Conservation (phyloP, 2,888 invertebrate genomes). For the Xestia ashworthii region DNA sequence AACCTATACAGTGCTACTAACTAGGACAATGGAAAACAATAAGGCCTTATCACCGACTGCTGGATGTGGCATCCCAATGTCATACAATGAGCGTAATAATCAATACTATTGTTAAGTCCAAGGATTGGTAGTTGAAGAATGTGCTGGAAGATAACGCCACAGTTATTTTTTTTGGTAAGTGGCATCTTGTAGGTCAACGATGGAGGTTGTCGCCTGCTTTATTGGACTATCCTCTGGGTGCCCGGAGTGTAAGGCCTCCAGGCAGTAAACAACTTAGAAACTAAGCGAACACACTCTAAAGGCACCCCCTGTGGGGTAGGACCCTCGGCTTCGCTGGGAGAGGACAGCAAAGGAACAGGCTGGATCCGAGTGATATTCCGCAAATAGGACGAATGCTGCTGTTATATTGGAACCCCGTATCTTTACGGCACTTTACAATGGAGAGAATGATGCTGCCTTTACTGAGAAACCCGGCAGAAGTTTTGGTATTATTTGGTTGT, state of each 20-base stretch:
- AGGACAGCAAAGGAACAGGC: too few species aligned
- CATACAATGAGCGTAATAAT: not conserved
- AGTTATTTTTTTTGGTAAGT: too few species aligned
- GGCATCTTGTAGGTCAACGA: too few species aligned
- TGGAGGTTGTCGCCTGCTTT: too few species aligned
- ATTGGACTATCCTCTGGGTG: too few species aligned
- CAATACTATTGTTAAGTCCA: not conserved
- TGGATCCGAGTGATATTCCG: not conserved
- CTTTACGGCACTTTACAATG: not conserved
- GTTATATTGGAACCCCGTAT: not conserved
- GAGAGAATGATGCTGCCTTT: not conserved
- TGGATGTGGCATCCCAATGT: not conserved
- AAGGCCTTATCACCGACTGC: conserved; percentile 12
- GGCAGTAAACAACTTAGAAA: too few species aligned
- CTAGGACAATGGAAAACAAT: conserved; percentile 18
- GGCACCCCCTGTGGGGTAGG: too few species aligned
- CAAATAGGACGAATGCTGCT: not conserved
- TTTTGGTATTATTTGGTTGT: not conserved
- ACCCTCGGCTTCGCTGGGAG: too few species aligned
- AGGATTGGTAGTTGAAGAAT: not conserved
- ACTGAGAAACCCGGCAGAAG: not conserved
- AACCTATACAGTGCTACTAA: conserved; percentile 14
- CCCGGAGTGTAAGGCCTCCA: too few species aligned
- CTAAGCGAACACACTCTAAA: too few species aligned
- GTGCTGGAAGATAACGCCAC: too few species aligned